Base-by-base conservation (phyloP, 2,797 vertebrate species). In the Darevskia nairensis region DNA sequence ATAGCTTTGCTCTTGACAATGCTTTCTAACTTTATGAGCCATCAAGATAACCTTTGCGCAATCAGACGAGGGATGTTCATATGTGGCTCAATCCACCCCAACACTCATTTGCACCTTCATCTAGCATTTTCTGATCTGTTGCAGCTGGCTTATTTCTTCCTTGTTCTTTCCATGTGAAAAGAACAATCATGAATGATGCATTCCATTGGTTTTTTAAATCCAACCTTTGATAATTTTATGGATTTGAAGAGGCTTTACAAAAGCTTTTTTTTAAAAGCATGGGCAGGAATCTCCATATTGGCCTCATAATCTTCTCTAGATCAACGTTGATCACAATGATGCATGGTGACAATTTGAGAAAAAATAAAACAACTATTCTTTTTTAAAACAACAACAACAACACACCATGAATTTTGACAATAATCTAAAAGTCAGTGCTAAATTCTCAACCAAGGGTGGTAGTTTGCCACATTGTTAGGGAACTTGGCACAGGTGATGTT, bases 381-480 rank as follows among this genome's bases (percentile, higher is more conserved):
- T 35, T 29, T 15, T 15, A 50, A 61, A 90, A 84, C 35, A 3
- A 35, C 35, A n/a, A 32, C 64, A 86, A 64, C 89, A 46, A 46
- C 75, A 79, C 82, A 77, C 17, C 59, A 61, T 23, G 19, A 61
- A 61, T 19, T 61, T 61, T 23, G 17, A 9, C 10, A 82, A 29
- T 88, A 69, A 68, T 61, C n/a, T 88, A 11, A 39, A 87, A 89
- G 59, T 66, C 85, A 89, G 87, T 23, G 80, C 21, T 13, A 82
- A 50, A 1, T 15, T 80, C 1, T 82, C 19, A 29, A 23, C 1
- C 69, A 69, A 89, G 68, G 15, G n/a, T 9, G 64, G 79, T 74
- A 15, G 32, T 71, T n/a, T 85, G 66, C 66, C 76, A 6, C 66
- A 44, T 2, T 32, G 72, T 90, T 41, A 23, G 61, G 69, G n/a